Base-by-base conservation (phyloP, 2,113 vertebrate genomes). In the Microtus ochrogaster region DNA sequence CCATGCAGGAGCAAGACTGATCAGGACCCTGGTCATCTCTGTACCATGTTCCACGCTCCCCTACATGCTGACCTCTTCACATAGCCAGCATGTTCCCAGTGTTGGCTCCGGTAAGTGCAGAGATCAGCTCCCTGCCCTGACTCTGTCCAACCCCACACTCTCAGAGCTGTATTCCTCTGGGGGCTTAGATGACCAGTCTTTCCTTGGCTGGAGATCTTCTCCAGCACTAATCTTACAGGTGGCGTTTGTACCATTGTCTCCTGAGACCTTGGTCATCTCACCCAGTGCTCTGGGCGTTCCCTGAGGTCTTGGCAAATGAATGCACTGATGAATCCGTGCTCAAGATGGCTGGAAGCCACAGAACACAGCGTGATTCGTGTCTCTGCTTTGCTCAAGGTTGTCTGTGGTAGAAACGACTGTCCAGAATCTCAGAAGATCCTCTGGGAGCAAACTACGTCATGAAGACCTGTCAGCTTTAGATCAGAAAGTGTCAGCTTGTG, bases 41-140 rank as follows among this genome's bases (percentile, higher is more conserved):
- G 39, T 41, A 66, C 4, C n/a, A 14, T 11, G 5, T 11, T 39
- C 78, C 44, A 6, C 0, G 0, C 0, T 33, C 3, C 19, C 22
- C 44, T 88, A 17, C 28, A 10, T 10, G 8, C 0, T 0, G 19
- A 26, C 10, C 9, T 33, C 49, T 33, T 7, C 5, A 6, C 28
- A 3, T 5, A 4, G 30, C 7, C 68, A 88, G 7, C 47, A 58
- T 30, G 30, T 36, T 68, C 12, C 61, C 14, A 14, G 24, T 24
- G 14, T 55, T 7, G 4, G 7, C 28, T 33, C 4, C 3, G 3
- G 5, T 22, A 17, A 22, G 49, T 21, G 24, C 30, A n/a, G 4
- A 55, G 52, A 65, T 2, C 3, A 30, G 44, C 2, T 3, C 10
- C 36, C 52, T 66, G 19, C 26, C 58, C 22, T 47, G 13, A 26